A percentile compares a stretch with the other conserved stretches of the same genome.
These are phyloP conservation scores for Drosophila pullipes DNA, from an alignment of 2,888 invertebrate genomes.

Conservation along the genomic window DNA sequence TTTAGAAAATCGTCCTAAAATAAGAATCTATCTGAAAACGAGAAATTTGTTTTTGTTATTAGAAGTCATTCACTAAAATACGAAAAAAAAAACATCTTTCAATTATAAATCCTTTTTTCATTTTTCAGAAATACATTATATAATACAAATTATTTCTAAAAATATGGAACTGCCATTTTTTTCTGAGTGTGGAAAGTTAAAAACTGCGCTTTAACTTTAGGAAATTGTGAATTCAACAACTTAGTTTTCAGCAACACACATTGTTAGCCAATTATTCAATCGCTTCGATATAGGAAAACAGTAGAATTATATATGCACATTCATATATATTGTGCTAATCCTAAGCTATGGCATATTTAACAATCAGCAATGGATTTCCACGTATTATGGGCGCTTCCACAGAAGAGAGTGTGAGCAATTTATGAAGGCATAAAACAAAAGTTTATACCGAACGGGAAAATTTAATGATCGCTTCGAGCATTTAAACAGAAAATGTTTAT, in stretches of 20 bases:
- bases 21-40: too few relatives aligned
- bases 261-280: conserved; percentile 21
- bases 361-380: conserved; percentile 36
- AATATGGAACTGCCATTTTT: too few relatives aligned
- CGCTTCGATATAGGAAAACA: neutral
- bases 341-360: conserved; percentile 5
- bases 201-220: neutral
- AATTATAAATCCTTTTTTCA: neutral
- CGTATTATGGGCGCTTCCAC: conserved; percentile 47
- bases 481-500: conserved; percentile 67
- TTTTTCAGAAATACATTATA: neutral
- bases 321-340: neutral
- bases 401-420: conserved; percentile 72
- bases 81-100: neutral
- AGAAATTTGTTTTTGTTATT: neutral
- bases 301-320: neutral
- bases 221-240: neutral
- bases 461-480: conserved; percentile 55
- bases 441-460: conserved; percentile 9
- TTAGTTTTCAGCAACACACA: conserved; percentile 12
- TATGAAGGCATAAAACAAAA: conserved; percentile 55
- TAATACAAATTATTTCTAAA: neutral
- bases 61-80: neutral
- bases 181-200: neutral
- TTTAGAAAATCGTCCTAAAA: neutral